phyloP scores from a whole-genome alignment of 1,140 invertebrate genomes.

The Polyergus mexicanus region DNA sequence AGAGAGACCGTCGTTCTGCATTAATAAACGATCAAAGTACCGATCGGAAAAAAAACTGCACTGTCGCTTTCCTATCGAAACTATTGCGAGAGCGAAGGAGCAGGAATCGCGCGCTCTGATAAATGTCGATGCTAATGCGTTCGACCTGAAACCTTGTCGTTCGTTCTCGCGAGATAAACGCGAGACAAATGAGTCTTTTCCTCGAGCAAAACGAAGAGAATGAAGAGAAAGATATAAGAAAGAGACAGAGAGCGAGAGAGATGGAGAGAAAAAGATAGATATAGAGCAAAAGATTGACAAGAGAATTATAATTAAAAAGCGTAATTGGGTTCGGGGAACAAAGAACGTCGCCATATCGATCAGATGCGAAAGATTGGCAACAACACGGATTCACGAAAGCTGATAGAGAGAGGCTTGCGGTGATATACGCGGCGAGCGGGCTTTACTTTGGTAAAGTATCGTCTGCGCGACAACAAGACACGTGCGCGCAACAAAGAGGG shows the following conservation, averaged over 20 bases:
- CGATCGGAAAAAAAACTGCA: conserved; percentile 48
- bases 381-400: conserved; percentile 58
- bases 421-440: conserved; percentile 65
- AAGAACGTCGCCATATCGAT: conserved; percentile 64
- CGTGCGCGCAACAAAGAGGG: conserved; percentile 77
- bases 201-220: conserved; percentile 50
- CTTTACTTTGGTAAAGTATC: conserved; percentile 37
- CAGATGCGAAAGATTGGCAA: conserved; percentile 43
- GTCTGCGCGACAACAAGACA: background rate
- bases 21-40: conserved; percentile 51
- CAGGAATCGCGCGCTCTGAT: conserved; percentile 31
- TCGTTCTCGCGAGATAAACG: conserved; percentile 35
- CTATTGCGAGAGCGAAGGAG: conserved; percentile 45
- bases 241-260: conserved; percentile 64
- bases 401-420: conserved; percentile 42
- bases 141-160: conserved; percentile 41
- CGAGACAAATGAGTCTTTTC: conserved; percentile 34
- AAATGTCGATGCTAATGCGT: conserved; percentile 51
- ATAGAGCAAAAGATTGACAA: conserved; percentile 56
- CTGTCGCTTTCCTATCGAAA: conserved; percentile 55
- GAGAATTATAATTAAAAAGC: conserved; percentile 52
- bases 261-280: conserved; percentile 42
- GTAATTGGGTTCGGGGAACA: conserved; percentile 51
- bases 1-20: conserved; percentile 59
- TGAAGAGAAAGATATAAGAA: conserved; percentile 55